Evolutionary conservation across 2,797 vertebrate species (phyloP).

Genomic region (Sylvia borin): DNA sequence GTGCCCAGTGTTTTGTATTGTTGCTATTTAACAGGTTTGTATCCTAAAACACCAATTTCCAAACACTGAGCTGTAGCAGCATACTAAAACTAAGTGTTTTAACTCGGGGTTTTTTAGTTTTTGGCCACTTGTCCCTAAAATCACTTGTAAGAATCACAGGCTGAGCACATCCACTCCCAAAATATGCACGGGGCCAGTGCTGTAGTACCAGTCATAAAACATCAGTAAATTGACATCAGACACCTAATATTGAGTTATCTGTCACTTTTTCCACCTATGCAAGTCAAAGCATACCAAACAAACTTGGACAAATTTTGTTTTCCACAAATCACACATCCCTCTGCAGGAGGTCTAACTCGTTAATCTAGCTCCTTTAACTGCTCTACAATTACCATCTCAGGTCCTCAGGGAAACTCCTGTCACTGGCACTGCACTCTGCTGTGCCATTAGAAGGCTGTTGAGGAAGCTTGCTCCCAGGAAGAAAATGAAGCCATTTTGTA

Average conservation of each 20-base stretch:
- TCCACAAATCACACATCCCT: not conserved
- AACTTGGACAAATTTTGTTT: not conserved
- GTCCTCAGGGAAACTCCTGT: not conserved
- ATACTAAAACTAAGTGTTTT: not conserved
- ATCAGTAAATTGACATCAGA: not conserved
- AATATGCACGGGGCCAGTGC: not conserved
- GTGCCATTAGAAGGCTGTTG: not conserved
- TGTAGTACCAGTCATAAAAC: not conserved
- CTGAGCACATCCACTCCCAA: not conserved
- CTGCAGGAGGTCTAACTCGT: not conserved
- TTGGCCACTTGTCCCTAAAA: not conserved
- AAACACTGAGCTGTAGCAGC: not conserved
- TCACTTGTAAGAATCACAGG: not conserved
- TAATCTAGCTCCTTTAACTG: slow-evolving; percentile 9
- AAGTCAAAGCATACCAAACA: not conserved
- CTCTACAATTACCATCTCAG: slow-evolving; percentile 8
- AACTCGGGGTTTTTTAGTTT: not conserved
- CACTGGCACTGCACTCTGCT: not conserved
- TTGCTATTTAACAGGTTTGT: not conserved
- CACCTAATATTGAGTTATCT: not conserved
- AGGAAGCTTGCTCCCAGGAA: not conserved
- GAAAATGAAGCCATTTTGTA: not conserved
- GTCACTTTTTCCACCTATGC: not conserved
- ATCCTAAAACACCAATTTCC: not conserved
- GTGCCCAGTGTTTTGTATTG: not conserved